Base-by-base conservation (phyloP, 2,797 vertebrate species). In the Pangasius djambal region DNA sequence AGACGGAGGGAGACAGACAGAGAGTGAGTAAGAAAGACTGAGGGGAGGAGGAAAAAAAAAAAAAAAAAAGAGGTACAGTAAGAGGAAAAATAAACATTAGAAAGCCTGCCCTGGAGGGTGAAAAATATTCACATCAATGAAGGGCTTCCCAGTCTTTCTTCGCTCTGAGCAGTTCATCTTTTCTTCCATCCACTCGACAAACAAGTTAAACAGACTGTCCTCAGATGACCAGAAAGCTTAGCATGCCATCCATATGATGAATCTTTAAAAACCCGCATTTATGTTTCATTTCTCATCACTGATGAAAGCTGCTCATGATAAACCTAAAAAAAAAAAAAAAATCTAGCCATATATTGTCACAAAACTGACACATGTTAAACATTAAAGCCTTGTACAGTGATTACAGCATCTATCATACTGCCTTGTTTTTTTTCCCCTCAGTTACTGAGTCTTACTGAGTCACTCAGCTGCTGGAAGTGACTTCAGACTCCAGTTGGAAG, bases 1-100 rank as follows among this genome's bases (percentile, higher is more conserved):
- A 95, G 95, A 93, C 94, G 86, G 92, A 93, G 94, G 91, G 91
- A 84, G 83, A 86, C 40, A 67, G 72, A 59, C 25, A 74, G 20
- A 65, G 70, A 87, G 59, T 37, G 85, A 86, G 70, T 57, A 22
- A 85, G 61, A 78, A 69, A 59, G 37, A 52, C 57, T 61, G 40
- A n/a, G 37, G 1, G 37, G 4, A 6, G 55, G 6, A 12, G 7
- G 15, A 6, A 31, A n/a, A 28, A n/a, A 65, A 37, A 50, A 31
- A 31, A 20, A 13, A 52, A 34, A 34, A 31, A 6, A 77, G 31
- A 84, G 44, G 57, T 61, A 75, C 69, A 65, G 59, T 63, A 65
- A 44, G 13, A 84, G 63, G 72, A 77, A 84, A 83, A 83, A 84
- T 57, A 82, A 90, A 91, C 67, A 44, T 40, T 85, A 83, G 44